Evolutionary conservation across 2,888 invertebrate species (phyloP).

Genomic region (Alsophila aescularia): DNA sequence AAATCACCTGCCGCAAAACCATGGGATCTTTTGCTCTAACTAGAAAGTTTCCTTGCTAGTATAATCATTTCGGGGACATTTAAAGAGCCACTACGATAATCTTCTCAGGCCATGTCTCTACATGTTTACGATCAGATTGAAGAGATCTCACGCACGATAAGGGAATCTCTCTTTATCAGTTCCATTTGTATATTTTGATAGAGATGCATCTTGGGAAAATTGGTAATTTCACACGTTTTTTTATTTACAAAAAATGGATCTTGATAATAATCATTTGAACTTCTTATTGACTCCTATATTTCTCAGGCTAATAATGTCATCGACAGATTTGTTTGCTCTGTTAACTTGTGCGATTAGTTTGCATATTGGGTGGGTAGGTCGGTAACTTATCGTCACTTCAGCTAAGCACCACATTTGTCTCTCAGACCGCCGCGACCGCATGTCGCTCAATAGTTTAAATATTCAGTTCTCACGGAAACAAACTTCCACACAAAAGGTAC

Average conservation of each 20-base stretch:
- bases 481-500: slow-evolving; percentile 76
- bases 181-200: slow-evolving; percentile 27
- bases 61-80: too few relatives aligned
- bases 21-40: too few relatives aligned
- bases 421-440: slow-evolving; percentile 56
- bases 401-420: slow-evolving; percentile 28
- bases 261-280: slow-evolving; percentile 1
- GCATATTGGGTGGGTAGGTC: background rate
- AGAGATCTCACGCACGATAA: slow-evolving; percentile 24
- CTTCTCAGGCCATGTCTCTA: background rate
- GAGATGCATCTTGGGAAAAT: slow-evolving; percentile 25
- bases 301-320: slow-evolving; percentile 9
- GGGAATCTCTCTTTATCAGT: slow-evolving; percentile 14
- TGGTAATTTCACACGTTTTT: slow-evolving; percentile 19
- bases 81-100: too few relatives aligned
- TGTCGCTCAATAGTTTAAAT: slow-evolving; percentile 57
- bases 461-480: slow-evolving; percentile 78
- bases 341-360: slow-evolving; percentile 27
- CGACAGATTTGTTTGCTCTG: slow-evolving; percentile 19
- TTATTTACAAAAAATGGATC: slow-evolving; percentile 17
- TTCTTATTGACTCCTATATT: slow-evolving; percentile 3
- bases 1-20: too few relatives aligned
- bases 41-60: too few relatives aligned
- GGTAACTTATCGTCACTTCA: slow-evolving; percentile 10
- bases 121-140: slow-evolving; percentile 8